phyloP scores from a whole-genome alignment of 2,797 vertebrate genomes.

The Gallinago nigripennis region DNA sequence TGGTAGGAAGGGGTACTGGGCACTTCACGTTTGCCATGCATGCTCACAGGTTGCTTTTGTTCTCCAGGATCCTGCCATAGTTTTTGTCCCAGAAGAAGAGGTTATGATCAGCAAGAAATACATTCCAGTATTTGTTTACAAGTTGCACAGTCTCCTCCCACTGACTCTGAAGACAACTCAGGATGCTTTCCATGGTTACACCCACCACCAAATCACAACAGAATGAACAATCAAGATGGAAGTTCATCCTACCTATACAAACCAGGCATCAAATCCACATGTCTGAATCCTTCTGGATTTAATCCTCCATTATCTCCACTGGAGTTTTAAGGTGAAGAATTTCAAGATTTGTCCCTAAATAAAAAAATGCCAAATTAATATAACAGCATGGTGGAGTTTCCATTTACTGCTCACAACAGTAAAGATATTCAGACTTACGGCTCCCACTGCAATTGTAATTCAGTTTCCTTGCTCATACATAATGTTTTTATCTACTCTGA shows the following conservation, averaged over 20 bases:
- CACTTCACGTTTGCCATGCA: not conserved
- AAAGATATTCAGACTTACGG: constrained; percentile 36
- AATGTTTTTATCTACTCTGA: constrained; percentile 52
- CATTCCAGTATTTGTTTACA: not conserved
- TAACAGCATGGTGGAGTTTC: not conserved
- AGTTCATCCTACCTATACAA: not conserved
- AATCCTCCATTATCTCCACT: not conserved
- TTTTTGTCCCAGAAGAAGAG: not conserved
- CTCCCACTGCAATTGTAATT: constrained; percentile 49
- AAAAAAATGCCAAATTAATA: constrained; percentile 33
- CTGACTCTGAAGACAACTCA: not conserved
- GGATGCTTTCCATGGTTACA: not conserved
- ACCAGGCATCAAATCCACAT: not conserved
- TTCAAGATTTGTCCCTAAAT: constrained; percentile 16
- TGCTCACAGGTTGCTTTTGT: not conserved
- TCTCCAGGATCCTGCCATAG: not conserved
- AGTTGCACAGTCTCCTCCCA: not conserved
- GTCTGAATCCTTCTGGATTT: not conserved
- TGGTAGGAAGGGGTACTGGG: fast-evolving
- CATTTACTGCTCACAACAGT: constrained; percentile 22
- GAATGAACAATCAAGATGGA: not conserved
- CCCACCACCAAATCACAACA: not conserved
- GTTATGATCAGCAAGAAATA: not conserved
- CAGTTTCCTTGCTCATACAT: constrained; percentile 36
- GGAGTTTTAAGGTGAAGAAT: not conserved